Evolutionary conservation across 2,797 vertebrate genomes (phyloP).

Genomic region (Heterohyrax brucei): DNA sequence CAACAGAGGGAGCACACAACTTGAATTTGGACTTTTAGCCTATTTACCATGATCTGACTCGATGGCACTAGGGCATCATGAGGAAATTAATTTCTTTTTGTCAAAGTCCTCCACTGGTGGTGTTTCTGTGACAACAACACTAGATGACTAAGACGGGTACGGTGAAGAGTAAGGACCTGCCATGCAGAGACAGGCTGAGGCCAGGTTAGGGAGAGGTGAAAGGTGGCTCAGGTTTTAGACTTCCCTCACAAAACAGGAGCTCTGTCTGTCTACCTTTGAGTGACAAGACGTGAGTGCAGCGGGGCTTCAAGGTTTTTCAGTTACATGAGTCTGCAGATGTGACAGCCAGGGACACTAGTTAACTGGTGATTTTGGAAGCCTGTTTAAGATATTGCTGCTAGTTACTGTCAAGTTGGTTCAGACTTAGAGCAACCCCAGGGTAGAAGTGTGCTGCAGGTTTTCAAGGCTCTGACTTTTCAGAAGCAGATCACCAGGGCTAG

Average conservation of each 20-base stretch:
- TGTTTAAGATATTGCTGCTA: background rate
- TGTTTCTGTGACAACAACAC: too few species aligned
- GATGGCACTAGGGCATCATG: too few species aligned
- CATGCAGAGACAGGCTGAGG: background rate
- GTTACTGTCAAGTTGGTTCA: background rate
- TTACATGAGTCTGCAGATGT: fast-evolving
- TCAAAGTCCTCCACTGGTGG: too few species aligned
- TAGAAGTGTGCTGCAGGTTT: too few species aligned
- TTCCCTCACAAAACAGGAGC: background rate
- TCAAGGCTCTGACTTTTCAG: too few species aligned
- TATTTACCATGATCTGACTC: too few species aligned
- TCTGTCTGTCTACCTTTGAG: background rate
- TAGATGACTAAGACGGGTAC: too few species aligned
- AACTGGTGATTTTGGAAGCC: background rate
- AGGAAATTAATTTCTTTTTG: too few species aligned
- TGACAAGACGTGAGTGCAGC: background rate
- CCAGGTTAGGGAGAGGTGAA: fast-evolving
- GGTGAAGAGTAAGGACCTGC: background rate
- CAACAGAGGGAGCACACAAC: too few species aligned
- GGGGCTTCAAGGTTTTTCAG: background rate
- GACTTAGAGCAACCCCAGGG: background rate
- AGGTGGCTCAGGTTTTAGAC: background rate
- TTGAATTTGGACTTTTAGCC: too few species aligned
- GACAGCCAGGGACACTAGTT: background rate
- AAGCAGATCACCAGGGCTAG: too few species aligned